Conservation (phyloP, 2,113 vertebrate species). For the Sinocyclocheilus rhinocerous region DNA sequence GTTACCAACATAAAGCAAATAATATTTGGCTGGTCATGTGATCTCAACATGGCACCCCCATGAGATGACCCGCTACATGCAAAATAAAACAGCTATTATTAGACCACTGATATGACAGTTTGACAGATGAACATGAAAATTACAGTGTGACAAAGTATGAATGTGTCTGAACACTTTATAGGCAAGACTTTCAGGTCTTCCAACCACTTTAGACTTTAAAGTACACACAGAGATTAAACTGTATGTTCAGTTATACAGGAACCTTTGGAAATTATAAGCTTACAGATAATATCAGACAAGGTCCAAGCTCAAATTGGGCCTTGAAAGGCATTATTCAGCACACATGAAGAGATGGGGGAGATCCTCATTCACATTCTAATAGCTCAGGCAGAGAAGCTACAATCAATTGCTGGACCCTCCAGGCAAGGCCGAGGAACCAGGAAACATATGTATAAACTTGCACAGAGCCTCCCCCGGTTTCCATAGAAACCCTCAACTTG, state of each 20-base stretch:
- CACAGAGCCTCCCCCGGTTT: conserved; percentile 43
- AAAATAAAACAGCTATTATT: not conserved
- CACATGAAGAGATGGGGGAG: conserved; percentile 48
- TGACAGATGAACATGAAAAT: not conserved
- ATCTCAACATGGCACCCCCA: not conserved
- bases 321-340: conserved; percentile 42
- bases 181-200: not conserved
- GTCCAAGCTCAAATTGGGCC: conserved; percentile 44
- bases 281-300: conserved; percentile 42
- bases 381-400: conserved; percentile 44
- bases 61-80: not conserved
- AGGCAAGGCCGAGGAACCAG: conserved; percentile 44
- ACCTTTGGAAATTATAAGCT: conserved; percentile 35
- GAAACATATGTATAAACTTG: conserved; percentile 49
- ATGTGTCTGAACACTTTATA: not conserved
- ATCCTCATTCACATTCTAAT: conserved; percentile 55
- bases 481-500: conserved; percentile 60
- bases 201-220: not conserved
- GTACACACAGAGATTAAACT: conserved; percentile 12
- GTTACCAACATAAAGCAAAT: not conserved
- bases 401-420: conserved; percentile 50
- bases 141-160: not conserved
- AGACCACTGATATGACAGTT: not conserved
- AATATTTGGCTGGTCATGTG: not conserved
- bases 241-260: conserved; percentile 17